Evolutionary conservation across 2,113 vertebrate genomes (phyloP).

Genomic region (Maylandia zebra): DNA sequence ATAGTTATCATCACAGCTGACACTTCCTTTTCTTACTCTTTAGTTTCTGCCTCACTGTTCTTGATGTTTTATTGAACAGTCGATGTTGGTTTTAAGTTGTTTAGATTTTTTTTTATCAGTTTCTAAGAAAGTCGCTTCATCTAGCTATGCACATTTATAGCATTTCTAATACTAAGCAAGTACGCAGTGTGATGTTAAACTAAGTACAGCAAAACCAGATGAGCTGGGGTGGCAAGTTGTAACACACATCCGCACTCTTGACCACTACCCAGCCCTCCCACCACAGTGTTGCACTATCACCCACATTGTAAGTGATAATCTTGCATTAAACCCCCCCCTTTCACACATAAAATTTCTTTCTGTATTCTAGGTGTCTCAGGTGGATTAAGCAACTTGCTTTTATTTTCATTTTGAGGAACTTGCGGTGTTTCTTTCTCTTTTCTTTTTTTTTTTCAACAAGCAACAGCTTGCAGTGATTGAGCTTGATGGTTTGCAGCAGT

Average conservation of each 20-base stretch:
- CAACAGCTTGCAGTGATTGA: not conserved
- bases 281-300: not conserved
- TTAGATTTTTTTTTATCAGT: not conserved
- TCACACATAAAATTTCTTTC: not conserved
- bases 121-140: not conserved
- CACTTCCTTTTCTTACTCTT: constrained; percentile 52
- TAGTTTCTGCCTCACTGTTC: not conserved
- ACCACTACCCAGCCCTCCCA: not conserved
- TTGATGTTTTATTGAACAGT: not conserved
- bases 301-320: not conserved
- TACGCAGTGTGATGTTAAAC: not conserved
- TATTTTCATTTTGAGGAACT: not conserved
- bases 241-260: not conserved
- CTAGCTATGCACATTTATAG: not conserved
- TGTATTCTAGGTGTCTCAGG: not conserved
- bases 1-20: constrained; percentile 9
- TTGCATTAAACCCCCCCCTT: not conserved
- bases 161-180: not conserved
- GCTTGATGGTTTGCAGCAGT: not conserved
- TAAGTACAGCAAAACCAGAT: not conserved
- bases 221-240: not conserved
- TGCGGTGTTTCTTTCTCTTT: not conserved
- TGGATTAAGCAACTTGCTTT: not conserved
- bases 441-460: not conserved
- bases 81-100: not conserved